These are phyloP conservation scores for Zoanthus gigantus DNA, from an alignment of 92 coral and sea anemone species.

Conservation along the genomic window DNA sequence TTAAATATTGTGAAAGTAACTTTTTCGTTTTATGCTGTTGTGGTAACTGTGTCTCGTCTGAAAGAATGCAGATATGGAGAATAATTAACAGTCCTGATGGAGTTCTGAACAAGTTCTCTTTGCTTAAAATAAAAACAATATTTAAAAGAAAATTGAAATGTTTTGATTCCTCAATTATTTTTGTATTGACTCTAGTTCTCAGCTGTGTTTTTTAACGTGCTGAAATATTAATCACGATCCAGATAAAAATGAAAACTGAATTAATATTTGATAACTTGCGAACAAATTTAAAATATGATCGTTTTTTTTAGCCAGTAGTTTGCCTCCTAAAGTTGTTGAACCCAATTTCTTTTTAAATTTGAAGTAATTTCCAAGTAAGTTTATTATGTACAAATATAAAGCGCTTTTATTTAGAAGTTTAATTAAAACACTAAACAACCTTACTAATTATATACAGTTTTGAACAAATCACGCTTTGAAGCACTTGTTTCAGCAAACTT, in stretches of 20 bases:
- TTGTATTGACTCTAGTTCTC: neutral
- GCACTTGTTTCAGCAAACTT: too few relatives aligned
- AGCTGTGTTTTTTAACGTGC: neutral
- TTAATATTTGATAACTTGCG: neutral
- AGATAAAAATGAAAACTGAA: neutral
- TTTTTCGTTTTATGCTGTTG: neutral
- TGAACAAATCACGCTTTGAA: neutral
- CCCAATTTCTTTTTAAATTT: neutral
- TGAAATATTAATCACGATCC: neutral
- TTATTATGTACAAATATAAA: neutral
- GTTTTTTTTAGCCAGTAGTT: neutral
- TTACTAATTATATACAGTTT: neutral
- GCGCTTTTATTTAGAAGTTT: neutral
- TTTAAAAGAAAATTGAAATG: too few relatives aligned
- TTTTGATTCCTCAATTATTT: too few relatives aligned
- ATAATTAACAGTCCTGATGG: neutral
- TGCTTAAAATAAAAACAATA: neutral
- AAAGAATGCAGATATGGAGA: conserved; percentile 12
- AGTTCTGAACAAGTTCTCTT: neutral
- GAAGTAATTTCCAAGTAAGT: neutral
- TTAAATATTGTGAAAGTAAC: neutral
- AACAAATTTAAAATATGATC: neutral
- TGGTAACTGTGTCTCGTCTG: neutral
- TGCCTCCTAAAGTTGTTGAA: neutral
- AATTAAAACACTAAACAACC: neutral